These are phyloP conservation scores for Macropodus opercularis DNA, from an alignment of 2,797 vertebrate genomes.

Conservation along the genomic window DNA sequence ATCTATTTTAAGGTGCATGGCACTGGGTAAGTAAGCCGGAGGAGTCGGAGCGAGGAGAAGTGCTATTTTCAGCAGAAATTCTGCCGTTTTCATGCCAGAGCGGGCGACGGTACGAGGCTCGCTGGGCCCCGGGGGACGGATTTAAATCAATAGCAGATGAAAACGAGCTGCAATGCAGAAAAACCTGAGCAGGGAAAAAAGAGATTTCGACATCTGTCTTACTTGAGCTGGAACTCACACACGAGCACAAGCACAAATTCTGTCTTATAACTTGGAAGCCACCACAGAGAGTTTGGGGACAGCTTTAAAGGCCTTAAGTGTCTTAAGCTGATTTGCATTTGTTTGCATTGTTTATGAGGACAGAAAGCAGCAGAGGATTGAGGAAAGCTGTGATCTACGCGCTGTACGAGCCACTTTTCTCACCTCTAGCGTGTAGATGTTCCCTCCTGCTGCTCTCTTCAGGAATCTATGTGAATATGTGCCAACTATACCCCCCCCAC, in stretches of 20 bases:
- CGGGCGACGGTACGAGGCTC: constrained; percentile 62
- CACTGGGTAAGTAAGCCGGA: constrained; percentile 53
- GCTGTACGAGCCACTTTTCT: constrained; percentile 16
- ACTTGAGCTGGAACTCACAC: constrained; percentile 54
- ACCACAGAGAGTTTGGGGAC: constrained; percentile 50
- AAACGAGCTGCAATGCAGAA: constrained; percentile 70
- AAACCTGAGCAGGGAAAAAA: constrained; percentile 39
- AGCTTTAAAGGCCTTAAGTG: constrained; percentile 32
- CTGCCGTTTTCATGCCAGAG: constrained; percentile 42
- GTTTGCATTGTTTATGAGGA: constrained; percentile 27
- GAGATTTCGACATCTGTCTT: constrained; percentile 62
- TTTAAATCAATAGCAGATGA: constrained; percentile 84
- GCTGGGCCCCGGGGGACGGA: constrained; percentile 50
- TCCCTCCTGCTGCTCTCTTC: constrained; percentile 41
- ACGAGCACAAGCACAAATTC: constrained; percentile 62
- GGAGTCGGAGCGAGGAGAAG: constrained; percentile 70
- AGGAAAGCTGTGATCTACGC: constrained; percentile 28
- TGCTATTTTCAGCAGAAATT: constrained; percentile 80
- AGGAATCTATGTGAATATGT: constrained; percentile 45
- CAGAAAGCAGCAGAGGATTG: constrained; percentile 42
- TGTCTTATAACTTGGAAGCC: constrained; percentile 41
- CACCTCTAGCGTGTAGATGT: constrained; percentile 22
- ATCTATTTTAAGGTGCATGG: constrained; percentile 74
- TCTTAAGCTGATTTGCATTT: constrained; percentile 43
- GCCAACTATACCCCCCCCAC: constrained; percentile 37